Evolutionary conservation across 2,797 vertebrate species (phyloP).

Genomic region (Epinephelus coioides): DNA sequence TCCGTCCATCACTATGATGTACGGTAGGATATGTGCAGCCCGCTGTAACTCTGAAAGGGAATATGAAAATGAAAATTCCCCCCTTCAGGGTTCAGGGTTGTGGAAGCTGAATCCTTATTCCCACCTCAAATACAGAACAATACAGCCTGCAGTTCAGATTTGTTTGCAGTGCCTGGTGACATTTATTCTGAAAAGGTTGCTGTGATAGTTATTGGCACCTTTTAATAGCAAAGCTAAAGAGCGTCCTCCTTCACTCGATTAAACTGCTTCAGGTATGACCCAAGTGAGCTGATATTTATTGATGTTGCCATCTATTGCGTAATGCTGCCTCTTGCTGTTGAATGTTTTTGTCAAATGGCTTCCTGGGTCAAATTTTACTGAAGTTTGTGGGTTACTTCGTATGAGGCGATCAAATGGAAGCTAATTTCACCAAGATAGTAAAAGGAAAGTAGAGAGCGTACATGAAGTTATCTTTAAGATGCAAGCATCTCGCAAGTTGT

Average conservation of each 20-base stretch:
- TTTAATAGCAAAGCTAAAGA: not conserved
- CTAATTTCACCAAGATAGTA: not conserved
- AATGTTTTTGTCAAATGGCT: not conserved
- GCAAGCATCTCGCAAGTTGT: not conserved
- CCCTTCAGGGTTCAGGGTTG: too few species aligned
- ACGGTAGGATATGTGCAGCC: not conserved
- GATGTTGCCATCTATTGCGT: not conserved
- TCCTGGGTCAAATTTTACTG: not conserved
- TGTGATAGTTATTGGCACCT: not conserved
- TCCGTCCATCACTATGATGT: not conserved
- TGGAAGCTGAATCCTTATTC: not conserved
- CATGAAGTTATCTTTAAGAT: not conserved
- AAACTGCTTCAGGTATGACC: not conserved
- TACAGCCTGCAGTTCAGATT: not conserved
- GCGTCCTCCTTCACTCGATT: not conserved
- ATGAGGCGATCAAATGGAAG: not conserved
- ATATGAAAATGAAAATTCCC: not conserved
- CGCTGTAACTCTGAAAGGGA: not conserved
- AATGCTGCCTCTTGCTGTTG: not conserved
- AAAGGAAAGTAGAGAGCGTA: not conserved
- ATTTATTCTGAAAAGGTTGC: conserved; percentile 12
- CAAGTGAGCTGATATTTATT: not conserved
- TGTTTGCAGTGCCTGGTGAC: not conserved
- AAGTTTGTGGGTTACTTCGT: not conserved
- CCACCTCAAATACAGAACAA: not conserved